phyloP scores from a whole-genome alignment of 2,888 invertebrate species.

The Xestia rhomboidea region DNA sequence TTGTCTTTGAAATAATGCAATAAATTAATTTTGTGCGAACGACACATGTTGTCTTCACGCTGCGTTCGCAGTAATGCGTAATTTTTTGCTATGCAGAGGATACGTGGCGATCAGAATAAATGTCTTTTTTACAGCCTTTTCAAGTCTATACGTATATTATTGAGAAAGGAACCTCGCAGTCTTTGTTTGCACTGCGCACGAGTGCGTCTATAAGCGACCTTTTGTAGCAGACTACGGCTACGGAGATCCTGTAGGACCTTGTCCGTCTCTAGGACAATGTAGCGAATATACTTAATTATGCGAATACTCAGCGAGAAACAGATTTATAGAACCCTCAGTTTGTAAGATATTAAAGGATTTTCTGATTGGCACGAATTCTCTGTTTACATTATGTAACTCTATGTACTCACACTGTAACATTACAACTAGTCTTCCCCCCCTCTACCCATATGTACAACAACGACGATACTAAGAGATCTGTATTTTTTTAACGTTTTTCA shows the following conservation, averaged over 20 bases:
- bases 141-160: not conserved
- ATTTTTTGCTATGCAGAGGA: not conserved
- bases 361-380: not conserved
- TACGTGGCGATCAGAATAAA: not conserved
- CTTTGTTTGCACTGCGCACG: conserved; percentile 1
- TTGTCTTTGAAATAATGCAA: conserved; percentile 24
- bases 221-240: no score
- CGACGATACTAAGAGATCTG: conserved; percentile 64
- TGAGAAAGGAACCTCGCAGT: not conserved
- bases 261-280: not conserved
- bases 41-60: no score
- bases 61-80: not conserved
- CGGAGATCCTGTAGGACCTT: not conserved
- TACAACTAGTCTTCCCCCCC: conserved; percentile 65
- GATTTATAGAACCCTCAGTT: not conserved
- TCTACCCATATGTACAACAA: conserved; percentile 64
- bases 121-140: not conserved
- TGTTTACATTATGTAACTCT: not conserved
- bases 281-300: not conserved
- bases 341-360: not conserved
- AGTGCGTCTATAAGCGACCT: not conserved
- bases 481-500: conserved; percentile 68
- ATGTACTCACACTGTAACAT: conserved; percentile 39
- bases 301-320: not conserved
- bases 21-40: not conserved